These are phyloP conservation scores for Pangasius larnaudii DNA, from an alignment of 2,797 vertebrate species.

Conservation along the genomic window DNA sequence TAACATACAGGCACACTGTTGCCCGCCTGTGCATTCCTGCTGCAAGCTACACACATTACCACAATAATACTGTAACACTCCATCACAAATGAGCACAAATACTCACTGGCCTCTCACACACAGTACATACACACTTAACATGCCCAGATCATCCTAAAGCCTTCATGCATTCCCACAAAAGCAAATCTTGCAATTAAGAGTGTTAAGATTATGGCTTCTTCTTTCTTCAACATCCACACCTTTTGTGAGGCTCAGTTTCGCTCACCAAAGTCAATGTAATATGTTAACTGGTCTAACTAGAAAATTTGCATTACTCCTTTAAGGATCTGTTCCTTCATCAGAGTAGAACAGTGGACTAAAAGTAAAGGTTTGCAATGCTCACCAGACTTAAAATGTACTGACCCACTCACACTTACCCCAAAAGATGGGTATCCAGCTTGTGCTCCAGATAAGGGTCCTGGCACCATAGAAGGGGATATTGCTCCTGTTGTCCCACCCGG, in stretches of 20 bases:
- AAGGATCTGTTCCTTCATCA: no score
- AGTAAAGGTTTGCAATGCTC: background rate
- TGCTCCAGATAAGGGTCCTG: slow-evolving; percentile 84
- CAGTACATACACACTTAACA: background rate
- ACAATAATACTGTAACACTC: background rate
- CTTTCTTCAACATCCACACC: background rate
- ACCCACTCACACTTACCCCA: slow-evolving; percentile 80
- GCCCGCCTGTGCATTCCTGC: background rate
- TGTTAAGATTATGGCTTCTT: no score
- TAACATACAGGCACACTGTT: slow-evolving; percentile 55
- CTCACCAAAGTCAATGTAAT: background rate
- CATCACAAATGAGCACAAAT: background rate
- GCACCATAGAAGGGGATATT: slow-evolving; percentile 89
- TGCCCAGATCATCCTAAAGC: background rate
- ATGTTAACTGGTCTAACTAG: background rate
- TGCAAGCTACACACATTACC: background rate
- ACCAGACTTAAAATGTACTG: background rate
- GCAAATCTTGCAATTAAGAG: background rate
- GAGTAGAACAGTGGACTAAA: background rate
- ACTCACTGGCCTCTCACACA: background rate
- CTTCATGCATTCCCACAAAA: background rate
- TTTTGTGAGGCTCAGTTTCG: background rate
- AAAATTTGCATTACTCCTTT: background rate
- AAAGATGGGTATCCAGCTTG: slow-evolving; percentile 88
- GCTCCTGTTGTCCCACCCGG: slow-evolving; percentile 89